phyloP scores from a whole-genome alignment of 1,140 invertebrate species.

The Cephus cinctus region DNA sequence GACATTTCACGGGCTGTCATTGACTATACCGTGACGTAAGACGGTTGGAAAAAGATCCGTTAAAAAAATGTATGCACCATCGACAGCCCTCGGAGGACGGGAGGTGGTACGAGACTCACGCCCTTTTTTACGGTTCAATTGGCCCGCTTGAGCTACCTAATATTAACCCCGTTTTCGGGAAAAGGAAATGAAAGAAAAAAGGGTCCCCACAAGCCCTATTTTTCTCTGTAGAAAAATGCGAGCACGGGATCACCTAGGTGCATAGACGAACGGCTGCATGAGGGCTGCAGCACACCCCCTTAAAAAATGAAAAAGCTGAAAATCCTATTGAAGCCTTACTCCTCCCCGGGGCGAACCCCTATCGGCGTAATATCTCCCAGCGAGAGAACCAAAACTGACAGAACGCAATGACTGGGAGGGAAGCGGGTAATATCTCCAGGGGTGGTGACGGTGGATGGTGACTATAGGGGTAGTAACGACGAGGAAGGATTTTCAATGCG shows the following conservation, averaged over 20 bases:
- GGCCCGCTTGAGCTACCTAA: constrained; percentile 17
- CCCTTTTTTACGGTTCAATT: constrained; percentile 15
- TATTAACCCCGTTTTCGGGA: constrained; percentile 21
- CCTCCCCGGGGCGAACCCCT: too few species aligned
- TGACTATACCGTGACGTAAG: too few species aligned
- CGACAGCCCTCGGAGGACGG: not conserved
- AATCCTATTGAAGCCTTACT: constrained; percentile 22
- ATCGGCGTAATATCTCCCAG: constrained; percentile 15
- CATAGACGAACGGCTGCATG: constrained; percentile 12
- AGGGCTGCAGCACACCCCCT: constrained; percentile 5
- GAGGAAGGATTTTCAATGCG: too few species aligned
- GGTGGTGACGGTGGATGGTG: too few species aligned
- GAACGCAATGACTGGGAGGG: too few species aligned
- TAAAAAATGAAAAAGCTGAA: constrained; percentile 14
- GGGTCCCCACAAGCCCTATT: not conserved
- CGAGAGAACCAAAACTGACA: too few species aligned
- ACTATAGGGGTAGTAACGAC: too few species aligned
- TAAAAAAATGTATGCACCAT: constrained; percentile 16
- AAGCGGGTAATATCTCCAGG: too few species aligned
- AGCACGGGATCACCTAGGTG: constrained; percentile 6
- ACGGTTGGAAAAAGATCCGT: constrained; percentile 13
- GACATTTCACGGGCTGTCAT: too few species aligned
- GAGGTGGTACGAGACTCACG: constrained; percentile 8
- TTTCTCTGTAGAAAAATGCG: constrained; percentile 20
- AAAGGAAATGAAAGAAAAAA: constrained; percentile 8